Base-by-base conservation (phyloP, 1,140 invertebrate species). In the Kradibia gibbosae region DNA sequence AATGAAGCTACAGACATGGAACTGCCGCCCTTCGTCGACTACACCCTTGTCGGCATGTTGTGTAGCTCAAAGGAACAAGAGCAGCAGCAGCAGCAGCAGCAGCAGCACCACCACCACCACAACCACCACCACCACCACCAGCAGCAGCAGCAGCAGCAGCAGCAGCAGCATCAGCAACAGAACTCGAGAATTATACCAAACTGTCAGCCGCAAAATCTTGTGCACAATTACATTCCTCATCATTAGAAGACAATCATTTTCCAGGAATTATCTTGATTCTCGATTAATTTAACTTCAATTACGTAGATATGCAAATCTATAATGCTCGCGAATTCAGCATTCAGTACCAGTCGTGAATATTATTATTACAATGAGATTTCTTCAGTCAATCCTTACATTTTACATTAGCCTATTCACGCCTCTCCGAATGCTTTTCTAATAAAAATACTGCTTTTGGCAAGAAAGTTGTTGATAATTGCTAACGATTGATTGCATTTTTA, bases 41-140 rank as follows among this genome's bases (percentile, higher is more conserved):
- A 91, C 82, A 91, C 91, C 0, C 83, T 91, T 36, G 89, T 91
- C 0, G 89, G 90, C 1, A 91, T 91, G 90, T 75, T 91, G 7
- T 91, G 89, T 84, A 90, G 86, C 73, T 87, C 91, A 11, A 82
- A 84, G 2, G 89, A 89, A 8, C 87, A 88, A n/a, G 86, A 87
- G 48, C 78, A 78, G 8, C 67, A 55, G 20, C 31, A 80, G 5
- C 67, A 39, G 45, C 48, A 76, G 71, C 57, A 65, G n/a, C 75
- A 60, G 7, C 50, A 78, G 57, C 75, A 67, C 4, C 65, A 74
- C 5, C 78, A 80, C 1, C 78, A 73, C 8, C 74, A 45, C 80
- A 48, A 74, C 3, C 72, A 79, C 5, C n/a, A 62, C 2, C 77
- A 79, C n/a, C 76, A 67, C n/a, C 74, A 45, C 75, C 50, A 53